A percentile compares a stretch with the other conserved stretches of the same genome.
These are phyloP conservation scores for Metopia argyrocephala DNA, from an alignment of 2,888 invertebrate species.

Conservation along the genomic window DNA sequence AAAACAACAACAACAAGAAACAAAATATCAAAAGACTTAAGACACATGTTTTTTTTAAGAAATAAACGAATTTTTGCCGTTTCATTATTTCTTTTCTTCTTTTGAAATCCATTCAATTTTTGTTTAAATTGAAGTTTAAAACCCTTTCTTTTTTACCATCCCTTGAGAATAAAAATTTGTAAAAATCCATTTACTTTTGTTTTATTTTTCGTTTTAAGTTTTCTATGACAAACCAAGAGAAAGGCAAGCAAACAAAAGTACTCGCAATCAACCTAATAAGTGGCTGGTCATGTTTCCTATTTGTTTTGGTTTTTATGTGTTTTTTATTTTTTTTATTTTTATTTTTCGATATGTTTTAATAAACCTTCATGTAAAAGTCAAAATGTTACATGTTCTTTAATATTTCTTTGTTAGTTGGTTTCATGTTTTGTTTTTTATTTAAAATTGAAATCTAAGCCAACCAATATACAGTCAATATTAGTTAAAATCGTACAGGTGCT, in stretches of 20 bases:
- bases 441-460: not conserved
- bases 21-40: not conserved
- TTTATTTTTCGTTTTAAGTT: not conserved
- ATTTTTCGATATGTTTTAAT: slow-evolving; percentile 33
- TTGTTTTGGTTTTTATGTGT: not conserved
- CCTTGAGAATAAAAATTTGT: not conserved
- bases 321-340: not conserved
- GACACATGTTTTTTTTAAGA: not conserved
- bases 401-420: not conserved
- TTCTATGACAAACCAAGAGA: not conserved
- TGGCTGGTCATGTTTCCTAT: not conserved
- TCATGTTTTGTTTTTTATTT: not conserved
- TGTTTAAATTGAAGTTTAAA: not conserved
- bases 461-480: too few relatives aligned
- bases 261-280: not conserved
- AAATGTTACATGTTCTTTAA: slow-evolving; percentile 41
- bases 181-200: not conserved
- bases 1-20: too few relatives aligned
- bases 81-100: not conserved
- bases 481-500: too few relatives aligned
- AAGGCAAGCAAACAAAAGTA: not conserved
- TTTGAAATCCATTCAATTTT: not conserved
- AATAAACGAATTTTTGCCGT: not conserved
- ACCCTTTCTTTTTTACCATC: not conserved
- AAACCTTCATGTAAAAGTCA: slow-evolving; percentile 57